These are phyloP conservation scores for Polylopha cassiicola DNA, from an alignment of 2,888 invertebrate species.

Conservation along the genomic window DNA sequence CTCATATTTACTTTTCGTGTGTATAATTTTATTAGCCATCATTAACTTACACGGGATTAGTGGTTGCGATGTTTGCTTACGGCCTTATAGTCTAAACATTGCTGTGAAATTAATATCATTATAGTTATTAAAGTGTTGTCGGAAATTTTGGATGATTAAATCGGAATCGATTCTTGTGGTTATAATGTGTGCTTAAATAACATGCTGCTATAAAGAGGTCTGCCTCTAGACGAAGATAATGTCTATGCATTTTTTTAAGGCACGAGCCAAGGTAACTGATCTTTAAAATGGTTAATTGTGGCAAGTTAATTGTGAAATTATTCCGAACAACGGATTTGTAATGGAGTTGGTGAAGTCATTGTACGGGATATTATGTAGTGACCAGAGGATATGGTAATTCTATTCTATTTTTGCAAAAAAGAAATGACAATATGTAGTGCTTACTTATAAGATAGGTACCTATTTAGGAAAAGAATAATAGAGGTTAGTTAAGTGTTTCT, in stretches of 20 bases:
- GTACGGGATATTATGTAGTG: too few relatives aligned
- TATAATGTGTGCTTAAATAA: too few relatives aligned
- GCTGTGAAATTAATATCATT: conserved; percentile 26
- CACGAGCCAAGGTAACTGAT: conserved; percentile 13
- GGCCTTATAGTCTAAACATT: conserved; percentile 14
- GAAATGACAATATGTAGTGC: too few relatives aligned
- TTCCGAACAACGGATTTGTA: conserved; percentile 25
- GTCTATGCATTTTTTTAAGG: too few relatives aligned
- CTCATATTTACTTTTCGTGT: conserved; percentile 57
- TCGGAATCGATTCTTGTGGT: conserved; percentile 15
- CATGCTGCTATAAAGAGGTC: too few relatives aligned
- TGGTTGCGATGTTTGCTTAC: conserved; percentile 20
- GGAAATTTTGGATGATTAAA: conserved; percentile 20
- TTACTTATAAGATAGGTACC: too few relatives aligned
- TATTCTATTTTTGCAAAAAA: too few relatives aligned
- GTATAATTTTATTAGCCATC: conserved; percentile 54
- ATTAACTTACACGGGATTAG: conserved; percentile 43
- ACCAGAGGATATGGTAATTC: too few relatives aligned
- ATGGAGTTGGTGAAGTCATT: too few relatives aligned
- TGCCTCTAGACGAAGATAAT: too few relatives aligned
- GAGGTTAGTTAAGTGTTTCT: too few relatives aligned
- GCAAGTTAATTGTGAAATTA: conserved; percentile 20
- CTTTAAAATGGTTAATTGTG: conserved; percentile 5
- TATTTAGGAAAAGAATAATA: too few relatives aligned
- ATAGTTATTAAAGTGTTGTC: conserved; percentile 24